Percentiles rank a stretch among this genome's conserved stretches.
These are phyloP conservation scores for Arctopsyche grandis DNA, from an alignment of 1,140 invertebrate genomes.

Conservation along the genomic window DNA sequence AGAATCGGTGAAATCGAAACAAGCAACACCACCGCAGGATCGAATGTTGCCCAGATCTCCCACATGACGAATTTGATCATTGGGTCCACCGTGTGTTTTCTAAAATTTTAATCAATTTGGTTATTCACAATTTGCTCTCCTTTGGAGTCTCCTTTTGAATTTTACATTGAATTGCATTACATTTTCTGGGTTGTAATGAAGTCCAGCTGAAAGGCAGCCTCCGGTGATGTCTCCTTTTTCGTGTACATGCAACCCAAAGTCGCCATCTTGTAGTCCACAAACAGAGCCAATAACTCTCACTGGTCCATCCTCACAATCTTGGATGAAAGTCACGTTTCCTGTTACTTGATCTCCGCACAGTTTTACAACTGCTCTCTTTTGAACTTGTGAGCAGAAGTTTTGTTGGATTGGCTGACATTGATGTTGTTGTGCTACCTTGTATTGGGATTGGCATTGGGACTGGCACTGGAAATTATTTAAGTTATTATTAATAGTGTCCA, in stretches of 20 bases:
- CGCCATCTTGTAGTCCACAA: conserved; percentile 73
- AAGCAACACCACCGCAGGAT: conserved; percentile 68
- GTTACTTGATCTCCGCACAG: conserved; percentile 58
- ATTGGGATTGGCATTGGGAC: background rate
- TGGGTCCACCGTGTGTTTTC: conserved; percentile 78
- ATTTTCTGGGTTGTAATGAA: conserved; percentile 84
- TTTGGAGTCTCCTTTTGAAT: no score
- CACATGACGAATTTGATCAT: conserved; percentile 79
- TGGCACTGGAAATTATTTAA: no score
- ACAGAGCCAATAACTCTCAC: conserved; percentile 77
- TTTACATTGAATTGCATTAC: background rate
- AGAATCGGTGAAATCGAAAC: conserved; percentile 72
- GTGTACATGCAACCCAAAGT: conserved; percentile 93
- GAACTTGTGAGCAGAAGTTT: background rate
- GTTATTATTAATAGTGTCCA: no score
- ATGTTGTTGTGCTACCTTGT: background rate
- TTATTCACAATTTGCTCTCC: no score
- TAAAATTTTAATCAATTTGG: conserved; percentile 57
- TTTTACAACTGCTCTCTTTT: conserved; percentile 42
- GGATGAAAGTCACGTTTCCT: conserved; percentile 72
- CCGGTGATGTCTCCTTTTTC: conserved; percentile 82
- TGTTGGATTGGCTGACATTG: conserved; percentile 13
- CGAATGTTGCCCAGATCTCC: conserved; percentile 91
- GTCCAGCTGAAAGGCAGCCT: conserved; percentile 76
- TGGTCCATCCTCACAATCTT: conserved; percentile 67